Evolutionary conservation across 2,888 invertebrate species (phyloP).

Genomic region (Drosophila picticornis): DNA sequence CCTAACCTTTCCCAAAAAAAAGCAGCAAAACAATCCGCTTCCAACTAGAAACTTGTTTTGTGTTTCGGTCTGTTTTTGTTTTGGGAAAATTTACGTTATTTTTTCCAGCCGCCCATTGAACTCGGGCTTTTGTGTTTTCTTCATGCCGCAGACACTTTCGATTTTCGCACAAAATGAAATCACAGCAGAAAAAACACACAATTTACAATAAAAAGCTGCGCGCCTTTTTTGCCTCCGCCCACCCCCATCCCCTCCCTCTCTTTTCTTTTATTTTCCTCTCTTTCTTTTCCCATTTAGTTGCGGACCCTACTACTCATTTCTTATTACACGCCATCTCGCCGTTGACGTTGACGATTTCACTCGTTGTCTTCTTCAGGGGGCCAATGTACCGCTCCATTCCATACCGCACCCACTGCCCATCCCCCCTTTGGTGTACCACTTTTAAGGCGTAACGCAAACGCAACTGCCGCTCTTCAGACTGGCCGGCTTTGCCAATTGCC

Average conservation of each 20-base stretch:
- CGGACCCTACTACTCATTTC: slow-evolving; percentile 59
- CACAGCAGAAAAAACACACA: slow-evolving; percentile 35
- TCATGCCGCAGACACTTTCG: slow-evolving; percentile 65
- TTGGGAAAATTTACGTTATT: slow-evolving; percentile 30
- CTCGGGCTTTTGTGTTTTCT: slow-evolving; percentile 18
- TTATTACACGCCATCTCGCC: slow-evolving; percentile 56
- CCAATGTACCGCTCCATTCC: slow-evolving; percentile 64
- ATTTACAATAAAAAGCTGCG: slow-evolving; percentile 33
- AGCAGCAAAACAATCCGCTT: not conserved
- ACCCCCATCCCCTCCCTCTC: not conserved
- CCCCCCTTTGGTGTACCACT: not conserved
- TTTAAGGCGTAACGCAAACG: slow-evolving; percentile 13
- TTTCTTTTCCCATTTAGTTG: slow-evolving; percentile 16
- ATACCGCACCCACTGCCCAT: not conserved
- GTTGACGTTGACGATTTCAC: slow-evolving; percentile 70
- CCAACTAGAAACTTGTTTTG: slow-evolving; percentile 55
- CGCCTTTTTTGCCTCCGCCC: not conserved
- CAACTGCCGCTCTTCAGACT: slow-evolving; percentile 29
- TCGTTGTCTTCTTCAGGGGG: slow-evolving; percentile 42
- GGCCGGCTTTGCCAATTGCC: slow-evolving; percentile 36
- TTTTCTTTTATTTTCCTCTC: not conserved
- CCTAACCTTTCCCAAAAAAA: slow-evolving; percentile 46
- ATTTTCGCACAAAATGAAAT: slow-evolving; percentile 73
- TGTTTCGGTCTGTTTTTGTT: slow-evolving; percentile 12
- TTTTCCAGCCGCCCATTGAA: slow-evolving; percentile 43